Evolutionary conservation across 2,888 invertebrate genomes (phyloP).

Genomic region (Acanthococcus lagerstroemiae): DNA sequence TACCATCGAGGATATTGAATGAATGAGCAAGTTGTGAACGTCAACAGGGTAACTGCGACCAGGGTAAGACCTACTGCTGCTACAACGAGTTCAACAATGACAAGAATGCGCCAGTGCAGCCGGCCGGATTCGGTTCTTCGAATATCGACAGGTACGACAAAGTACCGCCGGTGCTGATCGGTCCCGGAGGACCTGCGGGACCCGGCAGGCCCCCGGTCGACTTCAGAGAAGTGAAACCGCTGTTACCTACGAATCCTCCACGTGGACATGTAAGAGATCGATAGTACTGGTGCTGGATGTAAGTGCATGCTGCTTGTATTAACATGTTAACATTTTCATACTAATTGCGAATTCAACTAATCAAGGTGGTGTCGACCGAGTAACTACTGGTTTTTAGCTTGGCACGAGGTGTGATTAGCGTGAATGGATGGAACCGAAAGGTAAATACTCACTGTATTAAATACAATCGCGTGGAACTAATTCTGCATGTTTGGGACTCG

Average conservation of each 20-base stretch:
- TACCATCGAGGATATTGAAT: background rate
- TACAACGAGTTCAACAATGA: slow-evolving; percentile 42
- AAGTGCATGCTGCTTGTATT: slow-evolving; percentile 25
- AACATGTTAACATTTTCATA: no score
- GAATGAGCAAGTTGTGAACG: background rate
- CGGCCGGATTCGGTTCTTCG: slow-evolving; percentile 17
- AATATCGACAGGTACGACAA: slow-evolving; percentile 30
- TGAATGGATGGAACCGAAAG: no score
- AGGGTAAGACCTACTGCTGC: slow-evolving; percentile 55
- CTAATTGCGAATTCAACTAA: no score
- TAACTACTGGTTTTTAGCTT: no score
- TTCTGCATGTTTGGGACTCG: no score
- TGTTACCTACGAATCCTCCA: slow-evolving; percentile 24
- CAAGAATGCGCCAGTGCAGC: slow-evolving; percentile 18
- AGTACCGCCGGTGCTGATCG: slow-evolving; percentile 42
- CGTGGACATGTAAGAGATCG: slow-evolving; percentile 25
- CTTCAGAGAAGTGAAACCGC: background rate
- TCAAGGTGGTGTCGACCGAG: no score
- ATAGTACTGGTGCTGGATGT: slow-evolving; percentile 29
- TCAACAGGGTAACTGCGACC: slow-evolving; percentile 53
- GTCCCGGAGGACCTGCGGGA: slow-evolving; percentile 43
- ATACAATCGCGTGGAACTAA: no score
- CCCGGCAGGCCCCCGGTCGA: background rate
- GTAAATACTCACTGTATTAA: no score
- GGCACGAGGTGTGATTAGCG: no score